A percentile compares a stretch with the other conserved stretches of the same genome.
Evolutionary conservation across 2,113 vertebrate genomes (phyloP).

Genomic region (Alaudala cheleensis): DNA sequence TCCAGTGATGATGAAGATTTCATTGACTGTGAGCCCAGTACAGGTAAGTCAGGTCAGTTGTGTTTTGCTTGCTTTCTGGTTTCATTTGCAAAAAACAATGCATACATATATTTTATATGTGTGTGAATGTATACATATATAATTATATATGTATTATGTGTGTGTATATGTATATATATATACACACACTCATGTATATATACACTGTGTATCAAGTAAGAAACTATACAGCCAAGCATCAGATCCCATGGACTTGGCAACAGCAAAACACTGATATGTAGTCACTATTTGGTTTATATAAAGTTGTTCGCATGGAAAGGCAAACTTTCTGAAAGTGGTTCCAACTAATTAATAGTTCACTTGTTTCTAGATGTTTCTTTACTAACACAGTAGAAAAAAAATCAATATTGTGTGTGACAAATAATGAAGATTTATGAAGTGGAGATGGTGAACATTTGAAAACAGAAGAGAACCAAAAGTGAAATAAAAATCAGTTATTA

Average conservation of each 20-base stretch:
- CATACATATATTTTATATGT: conserved; percentile 73
- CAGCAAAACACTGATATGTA: neutral
- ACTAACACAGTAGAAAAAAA: neutral
- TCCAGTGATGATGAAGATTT: conserved; percentile 98
- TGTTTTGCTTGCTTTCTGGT: conserved; percentile 89
- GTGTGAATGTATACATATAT: conserved; percentile 72
- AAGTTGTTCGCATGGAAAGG: neutral
- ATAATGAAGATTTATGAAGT: neutral
- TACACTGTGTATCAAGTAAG: conserved; percentile 56
- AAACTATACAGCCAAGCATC: conserved; percentile 85
- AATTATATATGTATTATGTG: conserved; percentile 71
- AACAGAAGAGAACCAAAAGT: neutral
- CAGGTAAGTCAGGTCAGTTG: conserved; percentile 98
- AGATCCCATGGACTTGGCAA: conserved; percentile 84
- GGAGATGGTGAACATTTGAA: neutral
- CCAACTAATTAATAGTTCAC: neutral
- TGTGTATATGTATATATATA: conserved; percentile 73
- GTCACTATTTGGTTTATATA: neutral
- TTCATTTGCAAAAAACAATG: conserved; percentile 87
- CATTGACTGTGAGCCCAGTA: conserved; percentile 95
- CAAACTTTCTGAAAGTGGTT: neutral
- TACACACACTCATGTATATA: conserved; percentile 71
- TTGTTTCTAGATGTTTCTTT: neutral
- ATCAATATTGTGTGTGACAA: neutral
- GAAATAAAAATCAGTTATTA: conserved; percentile 1